These are phyloP conservation scores for Anolis apletophallus DNA, from an alignment of 2,797 vertebrate genomes.

Conservation along the genomic window DNA sequence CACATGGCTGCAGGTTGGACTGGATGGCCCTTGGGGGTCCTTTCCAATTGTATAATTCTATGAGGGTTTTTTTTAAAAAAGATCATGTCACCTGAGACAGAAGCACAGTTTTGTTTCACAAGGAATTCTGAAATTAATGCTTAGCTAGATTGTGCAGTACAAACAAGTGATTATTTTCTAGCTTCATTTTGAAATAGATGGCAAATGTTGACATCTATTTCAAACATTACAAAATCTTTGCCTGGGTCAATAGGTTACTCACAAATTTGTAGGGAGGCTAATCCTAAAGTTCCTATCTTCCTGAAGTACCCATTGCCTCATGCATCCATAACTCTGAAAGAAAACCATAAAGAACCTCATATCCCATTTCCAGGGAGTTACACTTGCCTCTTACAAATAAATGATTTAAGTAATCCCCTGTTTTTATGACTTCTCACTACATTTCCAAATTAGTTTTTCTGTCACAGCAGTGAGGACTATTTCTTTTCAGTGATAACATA, in stretches of 20 bases:
- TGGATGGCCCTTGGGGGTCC: too few relatives aligned
- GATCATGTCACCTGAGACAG: accelerated
- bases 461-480: conserved; percentile 55
- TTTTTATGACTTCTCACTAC: conserved; percentile 73
- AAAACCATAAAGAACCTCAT: conserved; percentile 61
- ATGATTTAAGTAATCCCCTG: conserved; percentile 68
- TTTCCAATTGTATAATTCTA: too few relatives aligned
- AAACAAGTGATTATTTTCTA: conserved; percentile 67
- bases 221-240: conserved; percentile 64
- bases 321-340: conserved; percentile 65
- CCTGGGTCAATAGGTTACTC: conserved; percentile 59
- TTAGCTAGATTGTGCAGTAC: conserved; percentile 42
- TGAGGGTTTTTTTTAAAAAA: too few relatives aligned
- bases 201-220: conserved; percentile 59
- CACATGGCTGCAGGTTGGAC: too few relatives aligned
- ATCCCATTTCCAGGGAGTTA: conserved; percentile 61
- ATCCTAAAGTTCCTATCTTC: conserved; percentile 64
- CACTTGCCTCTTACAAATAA: conserved; percentile 73
- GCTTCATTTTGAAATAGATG: conserved; percentile 64
- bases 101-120: conserved; percentile 43
- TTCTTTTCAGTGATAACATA: conserved; percentile 76
- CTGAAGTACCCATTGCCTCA: conserved; percentile 60
- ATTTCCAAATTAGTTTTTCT: conserved; percentile 63
- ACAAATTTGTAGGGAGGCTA: conserved; percentile 64
- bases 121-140: conserved; percentile 28